A percentile compares a stretch with the other conserved stretches of the same genome.
These are phyloP conservation scores for Sylvicapra grimmia DNA, from an alignment of 2,113 vertebrate species.

Conservation along the genomic window DNA sequence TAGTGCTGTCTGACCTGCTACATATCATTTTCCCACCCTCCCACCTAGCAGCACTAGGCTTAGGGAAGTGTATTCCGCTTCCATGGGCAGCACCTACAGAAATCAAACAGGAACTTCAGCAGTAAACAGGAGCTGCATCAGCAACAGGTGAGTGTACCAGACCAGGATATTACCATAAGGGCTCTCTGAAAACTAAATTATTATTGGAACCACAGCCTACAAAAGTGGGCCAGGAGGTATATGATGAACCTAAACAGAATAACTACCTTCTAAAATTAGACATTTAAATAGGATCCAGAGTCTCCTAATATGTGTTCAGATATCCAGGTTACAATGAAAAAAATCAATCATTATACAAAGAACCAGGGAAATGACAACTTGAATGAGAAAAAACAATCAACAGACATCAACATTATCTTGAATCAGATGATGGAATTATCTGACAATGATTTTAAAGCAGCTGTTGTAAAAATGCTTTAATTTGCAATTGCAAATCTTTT, in stretches of 20 bases:
- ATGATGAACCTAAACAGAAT: conserved; percentile 11
- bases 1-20: neutral
- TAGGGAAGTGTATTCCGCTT: neutral
- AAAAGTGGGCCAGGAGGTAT: neutral
- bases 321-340: too few relatives aligned
- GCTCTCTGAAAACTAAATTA: neutral
- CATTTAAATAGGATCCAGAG: too few relatives aligned
- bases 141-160: neutral
- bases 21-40: neutral
- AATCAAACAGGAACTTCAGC: neutral
- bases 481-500: too few relatives aligned
- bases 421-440: too few relatives aligned
- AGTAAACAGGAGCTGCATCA: neutral
- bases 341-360: too few relatives aligned
- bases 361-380: too few relatives aligned
- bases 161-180: neutral
- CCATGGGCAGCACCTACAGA: neutral
- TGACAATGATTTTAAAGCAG: too few relatives aligned
- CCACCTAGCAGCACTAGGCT: neutral
- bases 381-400: too few relatives aligned
- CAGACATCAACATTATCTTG: too few relatives aligned
- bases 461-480: too few relatives aligned
- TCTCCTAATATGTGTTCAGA: too few relatives aligned
- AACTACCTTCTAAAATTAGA: too few relatives aligned
- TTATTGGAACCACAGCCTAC: neutral